These are phyloP conservation scores for Calycopis cecrops DNA, from an alignment of 1,140 invertebrate genomes.

Conservation along the genomic window DNA sequence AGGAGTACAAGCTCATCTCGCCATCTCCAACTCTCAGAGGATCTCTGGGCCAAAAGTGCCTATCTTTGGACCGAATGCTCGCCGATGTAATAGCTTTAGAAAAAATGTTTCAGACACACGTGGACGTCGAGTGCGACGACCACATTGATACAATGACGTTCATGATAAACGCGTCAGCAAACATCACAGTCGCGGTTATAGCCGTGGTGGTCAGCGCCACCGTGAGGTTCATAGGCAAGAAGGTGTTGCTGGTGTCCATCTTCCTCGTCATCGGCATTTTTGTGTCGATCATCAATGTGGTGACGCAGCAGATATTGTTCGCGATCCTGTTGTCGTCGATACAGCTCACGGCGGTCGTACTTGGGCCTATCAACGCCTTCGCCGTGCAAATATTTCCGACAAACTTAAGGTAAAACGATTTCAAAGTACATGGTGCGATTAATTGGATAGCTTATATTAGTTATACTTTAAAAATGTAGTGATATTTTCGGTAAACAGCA, in stretches of 20 bases:
- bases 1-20: no score
- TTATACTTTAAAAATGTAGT: no score
- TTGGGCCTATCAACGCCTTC: slow-evolving; percentile 59
- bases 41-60: no score
- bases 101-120: slow-evolving; percentile 7
- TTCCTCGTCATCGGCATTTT: slow-evolving; percentile 41
- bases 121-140: slow-evolving; percentile 37
- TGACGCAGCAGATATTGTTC: slow-evolving; percentile 48
- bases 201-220: slow-evolving; percentile 40
- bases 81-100: background rate
- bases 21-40: no score
- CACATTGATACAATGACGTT: slow-evolving; percentile 48
- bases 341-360: slow-evolving; percentile 40
- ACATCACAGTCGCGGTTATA: slow-evolving; percentile 38
- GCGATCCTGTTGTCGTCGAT: slow-evolving; percentile 51
- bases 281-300: slow-evolving; percentile 48
- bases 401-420: slow-evolving; percentile 57
- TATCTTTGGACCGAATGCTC: no score
- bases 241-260: slow-evolving; percentile 42
- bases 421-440: no score
- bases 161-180: slow-evolving; percentile 48
- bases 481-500: no score
- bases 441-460: no score
- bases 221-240: slow-evolving; percentile 56
- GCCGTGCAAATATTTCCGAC: slow-evolving; percentile 63